Evolutionary conservation across 2,113 vertebrate species (phyloP).

Genomic region (Petaurus breviceps): DNA sequence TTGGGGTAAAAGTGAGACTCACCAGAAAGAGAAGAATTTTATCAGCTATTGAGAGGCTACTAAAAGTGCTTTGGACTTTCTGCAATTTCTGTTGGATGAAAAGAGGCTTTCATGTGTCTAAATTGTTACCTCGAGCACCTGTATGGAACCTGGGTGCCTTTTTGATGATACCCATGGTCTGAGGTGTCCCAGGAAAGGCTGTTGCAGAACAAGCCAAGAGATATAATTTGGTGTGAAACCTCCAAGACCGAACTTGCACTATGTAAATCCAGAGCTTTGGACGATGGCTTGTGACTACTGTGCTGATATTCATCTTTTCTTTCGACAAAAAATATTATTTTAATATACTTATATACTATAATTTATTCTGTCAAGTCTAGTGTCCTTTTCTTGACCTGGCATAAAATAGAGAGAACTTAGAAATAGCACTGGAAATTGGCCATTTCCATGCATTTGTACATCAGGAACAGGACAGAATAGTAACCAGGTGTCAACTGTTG

Average conservation of each 20-base stretch:
- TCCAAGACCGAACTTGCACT: neutral
- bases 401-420: constrained; percentile 39
- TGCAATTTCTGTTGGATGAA: neutral
- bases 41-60: neutral
- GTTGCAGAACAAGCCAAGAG: neutral
- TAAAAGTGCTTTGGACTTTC: neutral
- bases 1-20: neutral
- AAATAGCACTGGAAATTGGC: constrained; percentile 25
- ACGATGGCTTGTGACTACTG: neutral
- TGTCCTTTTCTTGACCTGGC: neutral
- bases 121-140: neutral
- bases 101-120: neutral
- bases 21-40: neutral
- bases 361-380: neutral
- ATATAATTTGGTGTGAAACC: neutral
- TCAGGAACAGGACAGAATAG: constrained; percentile 6
- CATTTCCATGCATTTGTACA: constrained; percentile 53
- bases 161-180: neutral
- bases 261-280: neutral
- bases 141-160: neutral
- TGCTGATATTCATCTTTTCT: neutral
- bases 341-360: neutral
- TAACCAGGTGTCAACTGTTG: constrained; percentile 1
- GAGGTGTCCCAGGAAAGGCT: neutral
- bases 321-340: neutral